Evolutionary conservation across 2,113 vertebrate species (phyloP), one percentile per base, ranked within the genome.

Genomic region (Craseonycteris thonglongyai): DNA sequence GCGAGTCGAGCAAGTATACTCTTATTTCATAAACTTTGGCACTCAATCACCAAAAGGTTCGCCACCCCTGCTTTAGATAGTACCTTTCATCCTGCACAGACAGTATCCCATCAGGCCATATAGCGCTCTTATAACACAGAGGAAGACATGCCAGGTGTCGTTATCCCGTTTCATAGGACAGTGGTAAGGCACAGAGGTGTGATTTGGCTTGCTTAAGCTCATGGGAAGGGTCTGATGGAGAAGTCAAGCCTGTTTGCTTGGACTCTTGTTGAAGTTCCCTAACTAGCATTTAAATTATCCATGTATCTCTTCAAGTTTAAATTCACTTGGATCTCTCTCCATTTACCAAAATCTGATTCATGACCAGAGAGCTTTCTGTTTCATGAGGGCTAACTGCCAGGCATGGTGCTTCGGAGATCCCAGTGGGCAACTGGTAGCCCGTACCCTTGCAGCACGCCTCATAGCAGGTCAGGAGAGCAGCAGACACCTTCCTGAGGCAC

Each of bases 211-310:
- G 38, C 80, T 79, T 65, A 2, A 30, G 59, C 45, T 18, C 54
- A 47, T 6, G 0, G 68, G 21, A 61, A 79, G 47, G 54, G n/a
- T 49, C 87, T 74, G 35, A 19, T 7, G 18, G 7, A 26, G 69
- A 68, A 82, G 74, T 38, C 56, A 22, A 19, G n/a, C 42, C 47
- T 66, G 16, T 91, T 92, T 59, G 81, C 59, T 47, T 58, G 58
- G 74, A 63, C 51, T 88, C 12, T 59, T 4, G 3, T 56, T 51
- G 78, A 89, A 51, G 33, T 28, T 69, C 49, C 8, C 81, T 42
- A 78, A 68, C 56, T 63, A 49, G 11, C 61, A 6, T 68, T 89
- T 74, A 75, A 45, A 28, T 87, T 47, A 22, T 33, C 9, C 21
- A 13, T 30, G 26, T n/a, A 66, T 22, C 5, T 42, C 56, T 80